Base-by-base conservation (phyloP, 2,888 invertebrate genomes). In the Hydroisotoma schaefferi region DNA sequence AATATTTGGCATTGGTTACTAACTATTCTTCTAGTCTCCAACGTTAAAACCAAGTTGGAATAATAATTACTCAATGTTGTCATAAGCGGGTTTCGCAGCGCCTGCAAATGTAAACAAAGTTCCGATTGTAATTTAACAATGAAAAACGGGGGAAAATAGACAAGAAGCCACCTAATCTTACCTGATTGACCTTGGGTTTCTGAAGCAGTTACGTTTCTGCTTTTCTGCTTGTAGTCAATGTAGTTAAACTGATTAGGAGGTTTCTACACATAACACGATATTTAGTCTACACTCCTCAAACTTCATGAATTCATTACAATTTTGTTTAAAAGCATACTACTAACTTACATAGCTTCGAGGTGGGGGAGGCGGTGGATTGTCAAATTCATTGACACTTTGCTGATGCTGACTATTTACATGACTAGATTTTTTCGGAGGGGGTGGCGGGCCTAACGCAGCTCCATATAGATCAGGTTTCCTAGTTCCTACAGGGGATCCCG, bases 261-360 rank as follows among this genome's bases (percentile, higher is more conserved):
- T 52, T 55, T 64, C 67, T 67, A 29, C 8, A 48, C n/a, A 12
- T 29, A 27, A 48, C 3, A 38, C 28, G 18, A 5, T n/a, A 23
- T 48, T 29, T 40, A 26, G 6, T n/a, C n/a, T n/a, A n/a, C n/a
- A n/a, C n/a, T n/a, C n/a, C n/a, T n/a, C n/a, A n/a, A n/a, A n/a
- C n/a, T n/a, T n/a, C n/a, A n/a, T n/a, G n/a, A n/a, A n/a, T n/a
- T n/a, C n/a, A n/a, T n/a, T n/a, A n/a, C n/a, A n/a, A n/a, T n/a
- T n/a, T n/a, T n/a, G n/a, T n/a, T n/a, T 22, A 23, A 47, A 23
- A 47, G n/a, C 5, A 8, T 20, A 6, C 20, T 23, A 47, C 5
- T 3, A 15, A 51, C 53, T 63, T 65, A 63, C 65, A 40, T 57
- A 52, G 22, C 12, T 64, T 58, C 69, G 68, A 20, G 68, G 68